Base-by-base conservation (phyloP, 1,140 invertebrate genomes). In the Brachionus asplanchnoidis region DNA sequence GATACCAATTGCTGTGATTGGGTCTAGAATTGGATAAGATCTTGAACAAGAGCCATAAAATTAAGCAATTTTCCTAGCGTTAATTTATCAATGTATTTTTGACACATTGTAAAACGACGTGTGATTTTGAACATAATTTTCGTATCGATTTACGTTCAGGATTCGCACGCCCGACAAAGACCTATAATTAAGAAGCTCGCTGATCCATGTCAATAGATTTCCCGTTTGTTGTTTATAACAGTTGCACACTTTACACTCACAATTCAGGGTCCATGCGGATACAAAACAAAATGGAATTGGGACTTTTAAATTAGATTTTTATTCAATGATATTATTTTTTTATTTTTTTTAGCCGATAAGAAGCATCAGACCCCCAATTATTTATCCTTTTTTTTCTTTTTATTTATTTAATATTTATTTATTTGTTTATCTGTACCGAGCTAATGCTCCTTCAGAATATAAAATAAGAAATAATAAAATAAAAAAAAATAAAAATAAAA, bases 71-170 rank as follows among this genome's bases (percentile, higher is more conserved):
- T 68, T 40, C 66, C 4, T 40, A 40, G 32, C 28, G 32, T 68
- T 68, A 40, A 68, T 68, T 40, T 32, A 73, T 73, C 28, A 73
- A 73, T 73, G 14, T 73, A 17, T 42, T 65, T 73, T 73, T 73
- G 68, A 42, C 68, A 73, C 68, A 73, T 73, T 73, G 68, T 73
- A 73, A 73, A 73, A 40, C n/a, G 26, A 40, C 36, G 68, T 73
- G 68, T 20, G 68, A 73, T 73, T 44, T 73, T 42, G 17, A 73
- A 73, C 68, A 73, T 73, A 40, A 60, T 68, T 68, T 68, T 32
- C 23, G 66, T 68, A 32, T 68, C 66, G 32, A 32, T 68, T 68
- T 68, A 68, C 53, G 53, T 60, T 60, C 53, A 60, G 23, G 53
- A 60, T 60, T 60, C 53, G 17, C 53, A 60, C 53, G 53, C 17